Percentiles rank a stretch among this genome's conserved stretches.
These are phyloP conservation scores for Denticeps clupeoides DNA, from an alignment of 2,797 vertebrate genomes.

Conservation along the genomic window DNA sequence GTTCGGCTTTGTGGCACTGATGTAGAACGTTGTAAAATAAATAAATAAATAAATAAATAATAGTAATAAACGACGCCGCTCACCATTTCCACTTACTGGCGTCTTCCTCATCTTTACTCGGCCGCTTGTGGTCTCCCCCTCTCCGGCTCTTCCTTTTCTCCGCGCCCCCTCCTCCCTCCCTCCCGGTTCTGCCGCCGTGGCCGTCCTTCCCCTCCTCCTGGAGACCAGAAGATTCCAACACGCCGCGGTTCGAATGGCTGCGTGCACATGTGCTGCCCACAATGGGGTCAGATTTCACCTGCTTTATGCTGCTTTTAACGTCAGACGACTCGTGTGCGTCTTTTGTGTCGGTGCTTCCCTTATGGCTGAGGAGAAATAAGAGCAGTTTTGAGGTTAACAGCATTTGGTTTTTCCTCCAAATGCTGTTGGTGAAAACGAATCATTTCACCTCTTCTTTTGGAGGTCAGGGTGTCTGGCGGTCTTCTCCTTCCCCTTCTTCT, in stretches of 20 bases:
- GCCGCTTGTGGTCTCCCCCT: too few relatives aligned
- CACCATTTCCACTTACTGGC: conserved; percentile 33
- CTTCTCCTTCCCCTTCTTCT: neutral
- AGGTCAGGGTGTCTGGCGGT: neutral
- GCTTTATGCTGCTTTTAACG: neutral
- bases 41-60: neutral
- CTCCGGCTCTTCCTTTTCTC: conserved; percentile 6
- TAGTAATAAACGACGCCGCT: neutral
- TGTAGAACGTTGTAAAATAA: too few relatives aligned
- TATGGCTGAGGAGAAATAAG: conserved; percentile 2
- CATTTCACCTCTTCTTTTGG: neutral
- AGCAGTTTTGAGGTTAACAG: neutral
- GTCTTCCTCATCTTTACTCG: conserved; percentile 21
- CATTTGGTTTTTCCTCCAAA: neutral
- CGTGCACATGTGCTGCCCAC: too few relatives aligned
- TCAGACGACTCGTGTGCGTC: conserved; percentile 3
- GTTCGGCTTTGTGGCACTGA: too few relatives aligned
- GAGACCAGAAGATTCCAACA: too few relatives aligned
- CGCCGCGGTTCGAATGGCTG: too few relatives aligned
- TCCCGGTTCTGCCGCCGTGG: conserved; percentile 1
- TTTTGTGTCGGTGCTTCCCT: neutral
- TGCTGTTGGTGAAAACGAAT: too few relatives aligned
- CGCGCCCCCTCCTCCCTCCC: conserved; percentile 3
- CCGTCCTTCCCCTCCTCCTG: conserved; percentile 11
- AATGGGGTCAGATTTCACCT: too few relatives aligned